Base-by-base conservation (phyloP, 2,888 invertebrate species). In the Caenorhabditis plicata region DNA sequence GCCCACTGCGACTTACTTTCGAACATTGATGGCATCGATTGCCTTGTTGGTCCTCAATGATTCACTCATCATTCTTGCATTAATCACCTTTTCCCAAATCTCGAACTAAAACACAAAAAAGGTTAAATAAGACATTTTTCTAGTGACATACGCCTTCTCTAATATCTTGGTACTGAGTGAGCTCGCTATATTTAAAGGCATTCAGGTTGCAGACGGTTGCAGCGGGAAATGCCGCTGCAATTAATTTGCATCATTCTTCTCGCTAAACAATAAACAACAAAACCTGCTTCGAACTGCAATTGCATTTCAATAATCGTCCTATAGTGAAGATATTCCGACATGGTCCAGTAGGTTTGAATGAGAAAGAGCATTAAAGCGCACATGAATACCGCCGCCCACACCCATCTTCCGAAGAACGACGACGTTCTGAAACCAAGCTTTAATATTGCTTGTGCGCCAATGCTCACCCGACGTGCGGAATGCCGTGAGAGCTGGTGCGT, bases 281-380 rank as follows among this genome's bases (percentile, higher is more conserved):
- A 17, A 72, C 75, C 76, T 40, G 79, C 80, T 62, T 80, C 76
- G 41, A 79, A 79, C 41, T 77, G 78, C 19, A 80, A 53, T 44
- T 80, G 77, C 80, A 80, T 81, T 52, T 80, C 80, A 19, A 81
- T 77, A 35, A 80, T 80, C 7, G 79, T 80, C 41, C 79, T 53
- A 63, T 77, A 81, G 32, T 72, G 65, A n/a, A 80, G 41, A 47
- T 76, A 80, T 44, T 77, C 78, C n/a, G 64, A 68, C 61, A 80
- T 66, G 4, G 80, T 80, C 61, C 71, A 73, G 51, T 80, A 81
- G 7, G 80, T 80, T 50, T 80, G 80, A 35, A 74, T 53, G 23
- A 65, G 40, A 57, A 80, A 80, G n/a, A 74, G 73, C 38, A 78
- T 65, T 19, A 68, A 35, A 25, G 67, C 48, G 71, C 80, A 80